Conservation (phyloP, 2,113 vertebrate species). For the Camelus dromedarius region DNA sequence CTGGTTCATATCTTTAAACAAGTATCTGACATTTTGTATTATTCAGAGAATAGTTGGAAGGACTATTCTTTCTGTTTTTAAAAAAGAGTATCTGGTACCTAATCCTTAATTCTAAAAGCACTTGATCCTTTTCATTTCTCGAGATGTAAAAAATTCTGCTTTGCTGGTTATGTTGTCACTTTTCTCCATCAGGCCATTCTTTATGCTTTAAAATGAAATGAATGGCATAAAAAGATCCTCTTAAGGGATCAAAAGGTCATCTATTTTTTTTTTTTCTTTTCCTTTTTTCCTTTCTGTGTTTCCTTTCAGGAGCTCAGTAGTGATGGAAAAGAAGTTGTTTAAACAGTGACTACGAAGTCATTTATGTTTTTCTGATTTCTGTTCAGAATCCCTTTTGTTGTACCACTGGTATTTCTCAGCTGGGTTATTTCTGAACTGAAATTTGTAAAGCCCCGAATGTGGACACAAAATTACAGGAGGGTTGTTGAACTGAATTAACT, state of each 20-base stretch:
- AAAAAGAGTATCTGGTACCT: background rate
- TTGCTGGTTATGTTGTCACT: background rate
- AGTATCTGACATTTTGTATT: background rate
- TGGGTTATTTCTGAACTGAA: background rate
- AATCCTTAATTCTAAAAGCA: no score
- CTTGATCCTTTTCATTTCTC: slow-evolving; percentile 2
- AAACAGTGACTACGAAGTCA: background rate
- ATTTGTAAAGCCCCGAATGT: background rate
- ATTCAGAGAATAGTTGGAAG: background rate
- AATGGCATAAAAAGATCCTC: background rate
- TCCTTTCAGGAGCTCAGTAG: background rate
- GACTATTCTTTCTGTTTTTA: background rate
- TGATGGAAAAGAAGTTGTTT: background rate
- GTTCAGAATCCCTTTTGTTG: background rate
- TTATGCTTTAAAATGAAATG: slow-evolving; percentile 37
- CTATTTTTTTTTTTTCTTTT: background rate
- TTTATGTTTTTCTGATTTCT: background rate
- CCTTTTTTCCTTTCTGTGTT: background rate
- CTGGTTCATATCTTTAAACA: background rate
- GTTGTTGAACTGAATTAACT: background rate
- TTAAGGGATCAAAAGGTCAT: background rate
- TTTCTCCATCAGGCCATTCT: background rate
- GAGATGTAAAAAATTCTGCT: background rate
- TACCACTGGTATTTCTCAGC: background rate
- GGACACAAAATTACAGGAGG: background rate